Evolutionary conservation across 2,888 invertebrate genomes (phyloP).

Genomic region (Tachina lurida): DNA sequence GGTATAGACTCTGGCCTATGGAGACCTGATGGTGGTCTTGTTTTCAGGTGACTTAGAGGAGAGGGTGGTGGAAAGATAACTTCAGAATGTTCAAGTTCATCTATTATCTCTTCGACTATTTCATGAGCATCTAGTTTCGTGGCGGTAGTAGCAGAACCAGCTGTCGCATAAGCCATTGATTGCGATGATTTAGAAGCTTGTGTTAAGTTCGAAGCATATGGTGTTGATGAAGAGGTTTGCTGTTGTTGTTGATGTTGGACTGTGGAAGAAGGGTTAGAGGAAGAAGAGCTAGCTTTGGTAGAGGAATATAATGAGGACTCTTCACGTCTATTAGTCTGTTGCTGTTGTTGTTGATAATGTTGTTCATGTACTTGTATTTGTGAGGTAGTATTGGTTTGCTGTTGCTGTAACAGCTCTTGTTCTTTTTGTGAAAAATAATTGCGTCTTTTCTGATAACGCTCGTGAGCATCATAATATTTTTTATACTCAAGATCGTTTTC

Average conservation of each 20-base stretch:
- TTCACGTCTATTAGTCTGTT: constrained; percentile 73
- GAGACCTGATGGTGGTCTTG: constrained; percentile 84
- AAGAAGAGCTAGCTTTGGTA: constrained; percentile 77
- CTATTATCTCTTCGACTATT: constrained; percentile 79
- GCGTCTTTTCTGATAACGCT: constrained; percentile 79
- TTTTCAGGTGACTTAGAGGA: constrained; percentile 80
- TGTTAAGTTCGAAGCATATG: constrained; percentile 72
- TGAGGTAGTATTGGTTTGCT: constrained; percentile 72
- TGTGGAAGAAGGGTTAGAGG: constrained; percentile 80
- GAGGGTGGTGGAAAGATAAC: constrained; percentile 81
- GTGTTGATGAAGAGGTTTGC: constrained; percentile 73
- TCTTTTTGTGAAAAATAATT: constrained; percentile 80
- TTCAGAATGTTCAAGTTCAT: constrained; percentile 80
- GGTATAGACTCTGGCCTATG: constrained; percentile 87
- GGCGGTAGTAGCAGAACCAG: constrained; percentile 51
- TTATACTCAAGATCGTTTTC: constrained; percentile 77
- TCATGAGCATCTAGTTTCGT: constrained; percentile 76
- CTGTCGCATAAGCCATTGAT: constrained; percentile 62
- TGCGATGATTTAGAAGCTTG: constrained; percentile 73
- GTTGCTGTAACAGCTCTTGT: constrained; percentile 77
- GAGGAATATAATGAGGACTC: constrained; percentile 73
- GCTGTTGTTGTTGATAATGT: constrained; percentile 59
- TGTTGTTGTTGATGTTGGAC: constrained; percentile 76
- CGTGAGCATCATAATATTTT: constrained; percentile 78
- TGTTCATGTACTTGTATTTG: constrained; percentile 65